phyloP scores from a whole-genome alignment of 2,113 vertebrate species.

The Cichladusa arquata region DNA sequence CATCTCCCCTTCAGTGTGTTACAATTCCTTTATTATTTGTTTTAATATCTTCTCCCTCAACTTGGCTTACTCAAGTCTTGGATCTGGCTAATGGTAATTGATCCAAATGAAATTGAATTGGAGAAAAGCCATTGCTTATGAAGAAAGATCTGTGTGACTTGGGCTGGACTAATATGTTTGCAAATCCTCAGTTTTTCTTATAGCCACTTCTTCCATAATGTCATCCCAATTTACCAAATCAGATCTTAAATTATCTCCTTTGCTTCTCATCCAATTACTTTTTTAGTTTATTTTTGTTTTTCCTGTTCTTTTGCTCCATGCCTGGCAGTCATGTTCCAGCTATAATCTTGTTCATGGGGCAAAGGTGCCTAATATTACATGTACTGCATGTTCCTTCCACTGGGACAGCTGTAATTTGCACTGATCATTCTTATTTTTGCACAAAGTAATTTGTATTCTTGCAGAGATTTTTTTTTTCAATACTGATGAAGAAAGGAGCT shows the following conservation, averaged over 20 bases:
- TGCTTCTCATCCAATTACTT: not conserved
- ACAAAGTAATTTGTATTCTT: conserved; percentile 29
- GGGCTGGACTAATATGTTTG: not conserved
- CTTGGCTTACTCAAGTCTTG: not conserved
- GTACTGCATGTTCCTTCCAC: not conserved
- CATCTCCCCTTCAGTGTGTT: not conserved
- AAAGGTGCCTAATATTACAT: not conserved
- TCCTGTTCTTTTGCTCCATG: not conserved
- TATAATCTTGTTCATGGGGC: not conserved
- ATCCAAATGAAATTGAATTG: conserved; percentile 1
- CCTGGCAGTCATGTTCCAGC: not conserved
- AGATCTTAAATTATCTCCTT: not conserved
- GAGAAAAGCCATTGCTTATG: not conserved
- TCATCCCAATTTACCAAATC: not conserved
- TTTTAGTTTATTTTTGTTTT: not conserved
- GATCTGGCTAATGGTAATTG: not conserved
- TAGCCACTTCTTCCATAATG: not conserved
- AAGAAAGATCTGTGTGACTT: not conserved
- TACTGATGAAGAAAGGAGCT: conserved; percentile 13
- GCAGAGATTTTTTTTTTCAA: not conserved
- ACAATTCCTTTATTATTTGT: not conserved
- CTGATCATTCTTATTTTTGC: not conserved
- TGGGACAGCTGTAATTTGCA: conserved; percentile 14
- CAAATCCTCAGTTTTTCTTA: not conserved
- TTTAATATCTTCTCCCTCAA: not conserved